Evolutionary conservation across 2,888 invertebrate genomes (phyloP).

Genomic region (Aphidoletes aphidimyza): DNA sequence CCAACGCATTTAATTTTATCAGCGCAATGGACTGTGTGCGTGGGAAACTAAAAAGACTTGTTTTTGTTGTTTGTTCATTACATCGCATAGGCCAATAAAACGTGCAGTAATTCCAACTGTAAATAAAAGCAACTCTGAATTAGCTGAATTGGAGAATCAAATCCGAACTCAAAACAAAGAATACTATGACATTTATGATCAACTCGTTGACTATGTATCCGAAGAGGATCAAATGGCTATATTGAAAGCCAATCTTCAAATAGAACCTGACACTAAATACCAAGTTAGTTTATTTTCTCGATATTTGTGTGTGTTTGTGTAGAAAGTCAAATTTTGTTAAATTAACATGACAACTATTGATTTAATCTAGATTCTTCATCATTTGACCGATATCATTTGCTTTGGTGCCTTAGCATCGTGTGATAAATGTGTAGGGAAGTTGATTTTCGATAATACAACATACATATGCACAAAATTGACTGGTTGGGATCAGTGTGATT

Average conservation of each 20-base stretch:
- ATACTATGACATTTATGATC: constrained; percentile 71
- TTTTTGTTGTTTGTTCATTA: constrained; percentile 61
- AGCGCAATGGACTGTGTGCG: too few relatives aligned
- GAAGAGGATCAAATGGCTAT: constrained; percentile 74
- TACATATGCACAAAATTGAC: constrained; percentile 85
- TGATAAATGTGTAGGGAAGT: constrained; percentile 72
- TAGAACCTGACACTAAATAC: constrained; percentile 74
- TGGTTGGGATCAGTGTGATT: constrained; percentile 91
- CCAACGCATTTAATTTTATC: too few relatives aligned
- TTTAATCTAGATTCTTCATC: constrained; percentile 74
- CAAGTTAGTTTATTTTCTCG: constrained; percentile 67
- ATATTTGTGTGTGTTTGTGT: too few relatives aligned
- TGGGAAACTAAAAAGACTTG: too few relatives aligned
- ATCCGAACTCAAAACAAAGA: constrained; percentile 78
- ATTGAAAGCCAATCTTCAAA: constrained; percentile 79
- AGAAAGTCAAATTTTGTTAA: too few relatives aligned
- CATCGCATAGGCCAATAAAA: background rate
- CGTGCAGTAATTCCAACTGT: constrained; percentile 71
- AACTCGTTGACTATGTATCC: constrained; percentile 70
- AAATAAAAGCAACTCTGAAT: constrained; percentile 65
- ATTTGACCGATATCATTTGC: constrained; percentile 83
- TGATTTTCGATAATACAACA: constrained; percentile 75
- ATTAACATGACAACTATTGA: background rate
- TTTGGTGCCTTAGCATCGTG: constrained; percentile 88
- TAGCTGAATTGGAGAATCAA: constrained; percentile 59